phyloP scores from a whole-genome alignment of 2,888 invertebrate genomes.

The Dasysyrphus albostriatus region DNA sequence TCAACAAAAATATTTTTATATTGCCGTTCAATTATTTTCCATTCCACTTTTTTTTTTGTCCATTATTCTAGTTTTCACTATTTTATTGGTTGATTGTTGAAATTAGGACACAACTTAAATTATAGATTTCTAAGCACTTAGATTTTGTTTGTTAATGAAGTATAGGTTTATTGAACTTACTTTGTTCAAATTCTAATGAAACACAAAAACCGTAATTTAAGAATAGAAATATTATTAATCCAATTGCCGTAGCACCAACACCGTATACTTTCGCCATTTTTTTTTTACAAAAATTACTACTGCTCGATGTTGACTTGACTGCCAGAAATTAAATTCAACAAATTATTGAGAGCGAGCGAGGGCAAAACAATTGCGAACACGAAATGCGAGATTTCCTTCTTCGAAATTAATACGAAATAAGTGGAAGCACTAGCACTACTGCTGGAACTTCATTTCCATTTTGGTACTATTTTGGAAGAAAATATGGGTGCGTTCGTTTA shows the following conservation, averaged over 20 bases:
- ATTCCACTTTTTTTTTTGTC: neutral
- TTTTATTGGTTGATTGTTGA: neutral
- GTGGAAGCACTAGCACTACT: too few relatives aligned
- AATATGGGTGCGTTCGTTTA: too few relatives aligned
- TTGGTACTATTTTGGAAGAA: too few relatives aligned
- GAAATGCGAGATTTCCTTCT: neutral
- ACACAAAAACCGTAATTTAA: slow-evolving; percentile 77
- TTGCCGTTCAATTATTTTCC: neutral
- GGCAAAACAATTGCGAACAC: neutral
- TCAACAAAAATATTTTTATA: too few relatives aligned
- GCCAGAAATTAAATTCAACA: slow-evolving; percentile 8
- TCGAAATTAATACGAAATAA: too few relatives aligned
- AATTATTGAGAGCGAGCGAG: neutral
- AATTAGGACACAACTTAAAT: slow-evolving; percentile 3
- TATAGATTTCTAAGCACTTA: neutral
- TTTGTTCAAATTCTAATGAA: slow-evolving; percentile 77
- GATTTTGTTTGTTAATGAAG: neutral
- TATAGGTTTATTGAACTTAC: slow-evolving; percentile 76
- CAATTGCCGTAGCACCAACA: slow-evolving; percentile 77
- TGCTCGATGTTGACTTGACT: slow-evolving; percentile 19
- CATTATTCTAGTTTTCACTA: neutral
- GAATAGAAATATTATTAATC: slow-evolving; percentile 77
- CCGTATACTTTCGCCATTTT: slow-evolving; percentile 80
- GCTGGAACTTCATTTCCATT: too few relatives aligned
- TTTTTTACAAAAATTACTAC: slow-evolving; percentile 72